These are phyloP conservation scores for Drosophila macrospina DNA, from an alignment of 2,888 invertebrate genomes.

Conservation along the genomic window DNA sequence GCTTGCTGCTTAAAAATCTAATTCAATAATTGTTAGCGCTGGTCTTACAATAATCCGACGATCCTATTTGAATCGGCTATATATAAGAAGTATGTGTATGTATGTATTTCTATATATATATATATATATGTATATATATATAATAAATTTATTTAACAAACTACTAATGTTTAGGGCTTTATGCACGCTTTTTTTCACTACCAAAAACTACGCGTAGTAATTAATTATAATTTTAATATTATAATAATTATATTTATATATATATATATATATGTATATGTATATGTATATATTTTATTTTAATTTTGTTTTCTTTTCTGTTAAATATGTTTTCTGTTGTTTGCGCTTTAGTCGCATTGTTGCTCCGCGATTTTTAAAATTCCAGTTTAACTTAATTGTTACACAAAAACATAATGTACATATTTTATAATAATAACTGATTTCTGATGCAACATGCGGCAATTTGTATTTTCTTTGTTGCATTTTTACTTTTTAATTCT, in stretches of 20 bases:
- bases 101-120: constrained; percentile 33
- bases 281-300: background rate
- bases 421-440: constrained; percentile 66
- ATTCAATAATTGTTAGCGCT: constrained; percentile 75
- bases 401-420: constrained; percentile 65
- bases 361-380: constrained; percentile 55
- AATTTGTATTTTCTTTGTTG: constrained; percentile 17
- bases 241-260: constrained; percentile 36
- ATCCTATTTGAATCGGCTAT: constrained; percentile 17
- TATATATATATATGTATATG: constrained; percentile 39
- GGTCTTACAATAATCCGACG: constrained; percentile 59
- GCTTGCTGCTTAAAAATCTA: constrained; percentile 59
- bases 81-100: constrained; percentile 1
- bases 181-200: constrained; percentile 72
- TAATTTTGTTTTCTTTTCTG: constrained; percentile 26
- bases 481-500: constrained; percentile 23
- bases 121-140: constrained; percentile 41
- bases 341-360: constrained; percentile 51
- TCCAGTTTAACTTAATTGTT: constrained; percentile 57
- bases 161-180: constrained; percentile 73
- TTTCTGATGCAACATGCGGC: constrained; percentile 19
- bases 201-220: constrained; percentile 77
- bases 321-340: constrained; percentile 51
- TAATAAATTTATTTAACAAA: constrained; percentile 81
- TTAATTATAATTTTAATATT: constrained; percentile 54